Conservation (phyloP, 2,888 invertebrate genomes). For the Priocnemis perturbator region DNA sequence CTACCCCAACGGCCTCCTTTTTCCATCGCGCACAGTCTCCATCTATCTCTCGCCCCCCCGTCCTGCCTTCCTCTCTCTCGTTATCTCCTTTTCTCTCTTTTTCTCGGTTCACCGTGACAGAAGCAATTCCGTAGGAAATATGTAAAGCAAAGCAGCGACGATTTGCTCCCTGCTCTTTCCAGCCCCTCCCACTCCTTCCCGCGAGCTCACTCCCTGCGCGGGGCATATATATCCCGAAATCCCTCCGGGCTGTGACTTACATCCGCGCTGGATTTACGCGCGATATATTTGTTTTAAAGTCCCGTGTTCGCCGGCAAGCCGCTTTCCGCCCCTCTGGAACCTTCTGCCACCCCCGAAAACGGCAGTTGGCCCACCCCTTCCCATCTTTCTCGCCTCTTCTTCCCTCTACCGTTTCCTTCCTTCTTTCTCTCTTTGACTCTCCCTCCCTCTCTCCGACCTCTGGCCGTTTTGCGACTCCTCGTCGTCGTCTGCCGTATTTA, state of each 20-base stretch:
- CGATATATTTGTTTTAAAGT: constrained; percentile 75
- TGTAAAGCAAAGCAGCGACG: constrained; percentile 69
- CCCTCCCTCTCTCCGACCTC: neutral
- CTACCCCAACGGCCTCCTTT: constrained; percentile 18
- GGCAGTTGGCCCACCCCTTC: neutral
- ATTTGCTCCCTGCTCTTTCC: constrained; percentile 63
- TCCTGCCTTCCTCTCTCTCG: constrained; percentile 8
- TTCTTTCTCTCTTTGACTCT: neutral
- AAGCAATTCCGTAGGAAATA: constrained; percentile 62
- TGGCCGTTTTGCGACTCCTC: constrained; percentile 19
- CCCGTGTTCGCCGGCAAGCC: constrained; percentile 55
- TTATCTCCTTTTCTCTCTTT: constrained; percentile 31
- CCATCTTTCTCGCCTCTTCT: constrained; percentile 19
- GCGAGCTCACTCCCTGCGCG: constrained; percentile 15
- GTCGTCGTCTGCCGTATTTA: constrained; percentile 65
- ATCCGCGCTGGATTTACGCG: constrained; percentile 71
- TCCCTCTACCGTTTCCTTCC: constrained; percentile 2
- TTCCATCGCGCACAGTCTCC: neutral
- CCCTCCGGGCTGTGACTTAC: constrained; percentile 55
- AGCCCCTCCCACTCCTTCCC: constrained; percentile 13
- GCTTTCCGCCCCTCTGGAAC: constrained; percentile 34
- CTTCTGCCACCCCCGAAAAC: neutral
- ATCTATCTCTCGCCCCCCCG: constrained; percentile 4
- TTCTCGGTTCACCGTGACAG: constrained; percentile 39
- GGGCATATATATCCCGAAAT: constrained; percentile 27